Percentiles rank a stretch among this genome's conserved stretches.
Evolutionary conservation across 1,140 invertebrate species (phyloP).

Genomic region (Linepithema humile): DNA sequence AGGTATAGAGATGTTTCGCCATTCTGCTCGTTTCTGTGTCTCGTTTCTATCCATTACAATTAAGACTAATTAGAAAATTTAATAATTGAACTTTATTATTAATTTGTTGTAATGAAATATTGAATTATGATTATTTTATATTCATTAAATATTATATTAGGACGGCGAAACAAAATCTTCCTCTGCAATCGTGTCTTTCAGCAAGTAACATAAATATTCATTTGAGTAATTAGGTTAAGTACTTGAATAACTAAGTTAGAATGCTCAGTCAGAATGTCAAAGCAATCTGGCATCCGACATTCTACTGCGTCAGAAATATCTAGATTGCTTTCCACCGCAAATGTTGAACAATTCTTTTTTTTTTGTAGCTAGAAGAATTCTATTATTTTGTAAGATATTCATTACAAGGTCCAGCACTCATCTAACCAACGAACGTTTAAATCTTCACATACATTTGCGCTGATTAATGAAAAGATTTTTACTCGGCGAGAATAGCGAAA

Average conservation of each 20-base stretch:
- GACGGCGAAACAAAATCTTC: not conserved
- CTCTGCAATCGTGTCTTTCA: not conserved
- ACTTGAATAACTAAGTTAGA: not conserved
- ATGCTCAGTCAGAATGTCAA: not conserved
- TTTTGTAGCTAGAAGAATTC: not conserved
- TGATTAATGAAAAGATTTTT: constrained; percentile 30
- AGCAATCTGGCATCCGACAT: not conserved
- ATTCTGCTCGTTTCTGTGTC: not conserved
- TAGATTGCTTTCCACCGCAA: not conserved
- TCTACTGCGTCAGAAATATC: not conserved
- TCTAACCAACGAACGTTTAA: not conserved
- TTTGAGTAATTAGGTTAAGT: not conserved
- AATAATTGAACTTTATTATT: not conserved
- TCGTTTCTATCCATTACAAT: not conserved
- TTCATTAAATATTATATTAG: not conserved
- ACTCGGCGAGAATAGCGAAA: not conserved
- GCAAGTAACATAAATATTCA: not conserved
- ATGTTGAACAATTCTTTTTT: not conserved
- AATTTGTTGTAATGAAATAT: not conserved
- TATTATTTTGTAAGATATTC: constrained; percentile 1
- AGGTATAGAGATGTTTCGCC: not conserved
- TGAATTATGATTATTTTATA: not conserved
- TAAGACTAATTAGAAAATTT: not conserved
- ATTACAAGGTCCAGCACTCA: not conserved
- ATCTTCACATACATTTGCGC: not conserved